phyloP scores from a whole-genome alignment of 2,113 vertebrate species.

The Plestiodon gilberti region DNA sequence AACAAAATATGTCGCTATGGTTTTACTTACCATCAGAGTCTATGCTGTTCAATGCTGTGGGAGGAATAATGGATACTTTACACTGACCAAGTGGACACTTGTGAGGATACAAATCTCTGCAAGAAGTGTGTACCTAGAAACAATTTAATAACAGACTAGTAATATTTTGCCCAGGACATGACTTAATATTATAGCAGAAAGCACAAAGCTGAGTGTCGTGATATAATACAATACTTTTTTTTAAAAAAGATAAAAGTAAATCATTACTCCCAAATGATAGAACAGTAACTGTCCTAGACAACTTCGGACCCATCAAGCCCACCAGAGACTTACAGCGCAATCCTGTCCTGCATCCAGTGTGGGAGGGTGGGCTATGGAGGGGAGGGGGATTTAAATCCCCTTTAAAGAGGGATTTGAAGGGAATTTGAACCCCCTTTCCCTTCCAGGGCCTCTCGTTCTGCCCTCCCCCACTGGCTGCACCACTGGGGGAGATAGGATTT shows the following conservation, averaged over 20 bases:
- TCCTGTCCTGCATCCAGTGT: no score
- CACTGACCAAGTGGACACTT: conserved; percentile 97
- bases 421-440: no score
- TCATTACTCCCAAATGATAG: background rate
- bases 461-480: no score
- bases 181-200: background rate
- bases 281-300: background rate
- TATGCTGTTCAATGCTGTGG: conserved; percentile 97
- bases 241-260: background rate
- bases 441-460: no score
- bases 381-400: no score
- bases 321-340: no score
- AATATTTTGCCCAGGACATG: background rate
- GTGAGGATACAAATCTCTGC: conserved; percentile 92
- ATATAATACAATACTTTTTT: background rate
- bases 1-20: background rate
- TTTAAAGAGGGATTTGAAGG: no score
- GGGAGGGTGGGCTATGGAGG: no score
- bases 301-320: background rate
- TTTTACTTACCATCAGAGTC: conserved; percentile 94
- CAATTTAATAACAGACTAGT: conserved; percentile 35
- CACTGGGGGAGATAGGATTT: no score
- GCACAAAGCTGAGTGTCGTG: background rate
- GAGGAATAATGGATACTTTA: conserved; percentile 98
- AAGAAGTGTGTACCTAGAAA: conserved; percentile 93